Base-by-base conservation (phyloP, 2,888 invertebrate species). In the Hipparchia sbordonii region DNA sequence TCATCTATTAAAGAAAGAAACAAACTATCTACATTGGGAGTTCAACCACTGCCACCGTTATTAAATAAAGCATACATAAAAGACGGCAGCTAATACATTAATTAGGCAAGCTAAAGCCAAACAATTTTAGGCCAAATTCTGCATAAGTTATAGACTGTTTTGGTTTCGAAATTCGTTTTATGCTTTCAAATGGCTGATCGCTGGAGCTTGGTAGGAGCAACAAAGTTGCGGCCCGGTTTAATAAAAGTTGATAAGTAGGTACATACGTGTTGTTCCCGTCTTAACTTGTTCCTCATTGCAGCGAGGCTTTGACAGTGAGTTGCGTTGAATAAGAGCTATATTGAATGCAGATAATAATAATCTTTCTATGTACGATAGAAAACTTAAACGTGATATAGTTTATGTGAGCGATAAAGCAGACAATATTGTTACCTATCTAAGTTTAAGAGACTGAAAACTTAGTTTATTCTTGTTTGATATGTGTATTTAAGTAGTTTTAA, bases 291-390 rank as follows among this genome's bases (percentile, higher is more conserved):
- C 72, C 71, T 70, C 66, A 71, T 69, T 72, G 71, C 72, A 63
- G 79, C 78, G 73, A 78, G 77, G 77, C 81, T 80, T 78, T 81
- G 80, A 78, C 79, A 80, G 78, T 78, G 77, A 79, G 79, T 79
- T 80, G 77, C 77, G 75, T 57, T 79, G 78, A 79, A 77, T 65
- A 67, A 51, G 72, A 71, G 78, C 78, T 79, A 78, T 77, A 78
- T 79, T 79, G 81, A 80, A 81, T 79, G 79, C 79, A 78, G 78
- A 80, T 79, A 78, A 76, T 78, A 82, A 82, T 77, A 81, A 79
- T 60, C 33, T 33, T 5, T 6, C 4, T 56, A 12, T 0, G 45
- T 46, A 12, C 7, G 46, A 45, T 8, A 33, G 7, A 13, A 46
- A 46, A 61, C 13, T 61, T 46, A n/a, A 45, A 61, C n/a, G 2